A percentile compares a stretch with the other conserved stretches of the same genome.
These are phyloP conservation scores for Apostichopus californicus DNA, from an alignment of 35 echinoderm and acorn worm genomes.

Conservation along the genomic window DNA sequence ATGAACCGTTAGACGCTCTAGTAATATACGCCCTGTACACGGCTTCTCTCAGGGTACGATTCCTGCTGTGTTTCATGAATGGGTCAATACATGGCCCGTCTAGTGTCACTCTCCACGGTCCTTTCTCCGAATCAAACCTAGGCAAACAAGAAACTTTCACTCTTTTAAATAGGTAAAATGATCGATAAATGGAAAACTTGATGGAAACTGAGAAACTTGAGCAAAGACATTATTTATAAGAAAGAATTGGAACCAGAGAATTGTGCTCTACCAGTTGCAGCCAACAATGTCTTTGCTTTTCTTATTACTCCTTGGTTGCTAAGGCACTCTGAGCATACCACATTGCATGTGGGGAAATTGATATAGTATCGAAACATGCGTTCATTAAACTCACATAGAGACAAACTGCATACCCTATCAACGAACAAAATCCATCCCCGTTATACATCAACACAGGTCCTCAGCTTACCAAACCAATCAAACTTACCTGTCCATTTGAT, in stretches of 20 bases:
- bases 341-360: not conserved
- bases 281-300: not conserved
- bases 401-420: not conserved
- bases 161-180: too few species aligned
- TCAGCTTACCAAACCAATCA: not conserved
- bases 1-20: slow-evolving; percentile 70
- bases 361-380: not conserved
- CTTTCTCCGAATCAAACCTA: slow-evolving; percentile 68
- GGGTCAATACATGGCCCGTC: slow-evolving; percentile 94
- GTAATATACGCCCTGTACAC: slow-evolving; percentile 75
- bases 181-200: too few species aligned
- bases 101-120: slow-evolving; percentile 88
- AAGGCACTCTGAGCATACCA: not conserved
- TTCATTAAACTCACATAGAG: not conserved
- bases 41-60: slow-evolving; percentile 69
- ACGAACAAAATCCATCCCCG: not conserved
- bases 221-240: too few species aligned
- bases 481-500: not conserved
- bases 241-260: not conserved
- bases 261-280: not conserved
- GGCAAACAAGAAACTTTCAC: too few species aligned
- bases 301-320: too few species aligned
- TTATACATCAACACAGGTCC: not conserved
- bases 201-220: too few species aligned
- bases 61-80: slow-evolving; percentile 87